These are phyloP conservation scores for Coranthus polyacanthus DNA, from an alignment of 2,797 vertebrate species.

Conservation along the genomic window DNA sequence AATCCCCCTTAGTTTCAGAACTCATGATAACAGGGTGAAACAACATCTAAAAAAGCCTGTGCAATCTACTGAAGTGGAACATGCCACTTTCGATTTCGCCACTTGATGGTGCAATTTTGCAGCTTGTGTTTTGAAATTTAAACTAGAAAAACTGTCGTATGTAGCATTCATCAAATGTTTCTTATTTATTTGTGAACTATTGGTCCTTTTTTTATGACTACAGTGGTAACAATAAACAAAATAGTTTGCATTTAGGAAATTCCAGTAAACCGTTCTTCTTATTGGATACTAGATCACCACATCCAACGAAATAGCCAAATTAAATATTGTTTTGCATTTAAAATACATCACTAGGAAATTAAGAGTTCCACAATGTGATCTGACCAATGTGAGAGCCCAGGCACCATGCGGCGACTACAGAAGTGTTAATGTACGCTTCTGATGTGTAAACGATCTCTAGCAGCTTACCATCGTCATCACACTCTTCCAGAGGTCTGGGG, in stretches of 20 bases:
- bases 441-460: slow-evolving; percentile 21
- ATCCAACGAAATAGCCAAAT: slow-evolving; percentile 13
- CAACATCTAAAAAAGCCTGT: slow-evolving; percentile 6
- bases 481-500: slow-evolving; percentile 96
- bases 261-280: neutral
- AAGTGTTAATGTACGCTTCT: slow-evolving; percentile 17
- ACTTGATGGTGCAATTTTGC: slow-evolving; percentile 79
- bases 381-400: slow-evolving; percentile 31
- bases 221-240: neutral
- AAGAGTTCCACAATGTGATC: neutral
- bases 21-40: slow-evolving; percentile 10
- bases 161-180: slow-evolving; percentile 16
- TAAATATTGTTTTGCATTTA: neutral
- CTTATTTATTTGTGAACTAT: neutral
- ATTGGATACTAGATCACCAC: neutral
- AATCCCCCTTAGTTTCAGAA: slow-evolving; percentile 69
- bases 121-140: slow-evolving; percentile 21
- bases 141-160: slow-evolving; percentile 1
- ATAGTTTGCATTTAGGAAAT: neutral
- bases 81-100: slow-evolving; percentile 53
- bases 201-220: neutral
- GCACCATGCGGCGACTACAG: slow-evolving; percentile 47
- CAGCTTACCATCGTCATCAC: slow-evolving; percentile 97
- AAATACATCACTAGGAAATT: slow-evolving; percentile 7
- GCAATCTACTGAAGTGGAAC: neutral